Base-by-base conservation (phyloP, 2,113 vertebrate genomes). In the Misgurnus anguillicaudatus region DNA sequence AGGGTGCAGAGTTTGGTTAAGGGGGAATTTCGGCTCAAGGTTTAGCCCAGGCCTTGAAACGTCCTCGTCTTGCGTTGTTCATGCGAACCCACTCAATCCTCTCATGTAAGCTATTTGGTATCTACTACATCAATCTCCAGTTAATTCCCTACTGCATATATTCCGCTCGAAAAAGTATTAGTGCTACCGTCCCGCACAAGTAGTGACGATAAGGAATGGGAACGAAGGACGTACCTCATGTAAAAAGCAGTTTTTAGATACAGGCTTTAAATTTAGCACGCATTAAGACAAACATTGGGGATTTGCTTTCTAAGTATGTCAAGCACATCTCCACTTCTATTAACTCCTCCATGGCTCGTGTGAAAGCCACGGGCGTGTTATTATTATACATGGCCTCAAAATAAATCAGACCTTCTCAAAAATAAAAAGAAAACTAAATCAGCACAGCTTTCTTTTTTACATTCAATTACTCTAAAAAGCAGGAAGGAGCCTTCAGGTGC, bases 101-200 rank as follows among this genome's bases (percentile, higher is more conserved):
- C 82, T 85, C 84, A 70, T 85, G 84, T 84, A 81, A 82, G 81
- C 82, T 90, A 85, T 69, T 81, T 88, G 81, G 90, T 87, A 89
- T 88, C 81, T 70, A 87, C 87, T 89, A 87, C 85, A 88, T 89
- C 82, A 88, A 90, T 89, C 89, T 90, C 71, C 85, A 77, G 85
- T 91, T 91, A 89, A 89, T 86, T 89, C 78, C 79, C 77, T 8
- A 79, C 81, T 13, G 84, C 80, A 89, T 87, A 88, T 74, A 87
- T 80, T 61, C 71, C 76, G 82, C 73, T 79, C 63, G 79, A 68
- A 79, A 58, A 80, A 79, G 65, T 57, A 58, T 78, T 73, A 78
- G 70, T 77, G 80, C 60, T 64, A 45, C 19, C 14, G 13, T 62
- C 24, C 13, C n/a, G 45, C 42, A 68, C 19, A 60, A 60, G 13